Percentiles rank a stretch among this genome's conserved stretches.
Conservation (phyloP, 1,140 invertebrate species). For the Andricus grossulariae region DNA sequence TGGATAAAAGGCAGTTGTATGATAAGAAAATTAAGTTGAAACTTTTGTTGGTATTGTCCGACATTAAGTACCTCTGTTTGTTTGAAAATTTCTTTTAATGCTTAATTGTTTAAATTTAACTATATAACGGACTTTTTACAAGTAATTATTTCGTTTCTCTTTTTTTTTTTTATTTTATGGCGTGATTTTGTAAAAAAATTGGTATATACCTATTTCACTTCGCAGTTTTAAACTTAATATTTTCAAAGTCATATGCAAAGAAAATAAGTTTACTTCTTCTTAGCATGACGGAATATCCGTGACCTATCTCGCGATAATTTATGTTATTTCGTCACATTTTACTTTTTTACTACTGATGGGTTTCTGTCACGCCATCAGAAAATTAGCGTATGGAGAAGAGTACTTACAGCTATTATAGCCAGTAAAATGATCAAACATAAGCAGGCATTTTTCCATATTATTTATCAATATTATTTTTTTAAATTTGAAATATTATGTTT, state of each 20-base stretch:
- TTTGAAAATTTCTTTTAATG: too few relatives aligned
- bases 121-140: too few relatives aligned
- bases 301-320: conserved; percentile 23
- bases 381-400: neutral
- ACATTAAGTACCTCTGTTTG: too few relatives aligned
- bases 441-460: neutral
- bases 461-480: neutral
- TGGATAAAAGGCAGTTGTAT: too few relatives aligned
- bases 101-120: too few relatives aligned
- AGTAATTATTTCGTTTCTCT: too few relatives aligned
- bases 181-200: too few relatives aligned
- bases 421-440: neutral
- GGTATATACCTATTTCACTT: neutral
- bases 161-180: too few relatives aligned
- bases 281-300: conserved; percentile 3
- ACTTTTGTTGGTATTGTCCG: too few relatives aligned
- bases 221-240: conserved; percentile 4
- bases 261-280: conserved; percentile 11
- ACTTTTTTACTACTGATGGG: conserved; percentile 4
- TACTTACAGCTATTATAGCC: neutral
- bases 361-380: conserved; percentile 10
- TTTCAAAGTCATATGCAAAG: neutral
- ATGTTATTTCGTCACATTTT: conserved; percentile 23
- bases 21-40: too few relatives aligned
- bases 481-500: too few relatives aligned